Conservation (phyloP, 1,140 invertebrate genomes). For the Rhizoglyphus robini region DNA sequence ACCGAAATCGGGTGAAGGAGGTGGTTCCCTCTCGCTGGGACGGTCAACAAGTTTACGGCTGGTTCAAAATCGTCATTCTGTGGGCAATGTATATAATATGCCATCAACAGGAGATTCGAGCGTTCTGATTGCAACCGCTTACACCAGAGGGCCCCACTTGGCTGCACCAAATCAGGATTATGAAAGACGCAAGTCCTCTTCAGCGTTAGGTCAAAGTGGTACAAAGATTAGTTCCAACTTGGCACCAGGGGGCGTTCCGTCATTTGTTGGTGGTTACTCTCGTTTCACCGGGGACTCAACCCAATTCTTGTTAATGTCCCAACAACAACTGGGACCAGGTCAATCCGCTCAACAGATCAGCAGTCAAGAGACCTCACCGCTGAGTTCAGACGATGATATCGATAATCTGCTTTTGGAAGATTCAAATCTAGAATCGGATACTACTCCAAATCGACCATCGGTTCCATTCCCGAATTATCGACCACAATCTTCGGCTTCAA, state of each 20-base stretch:
- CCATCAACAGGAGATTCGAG: background rate
- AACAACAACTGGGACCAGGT: background rate
- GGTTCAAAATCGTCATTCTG: conserved; percentile 7
- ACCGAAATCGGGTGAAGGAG: background rate
- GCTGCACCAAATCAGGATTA: background rate
- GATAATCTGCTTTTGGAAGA: conserved; percentile 1
- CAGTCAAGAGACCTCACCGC: background rate
- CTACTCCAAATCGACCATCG: background rate
- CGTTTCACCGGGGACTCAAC: background rate
- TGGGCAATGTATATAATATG: conserved; percentile 3
- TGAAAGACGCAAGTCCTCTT: conserved; percentile 10
- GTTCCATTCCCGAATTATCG: background rate
- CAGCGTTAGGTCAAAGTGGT: conserved; percentile 13
- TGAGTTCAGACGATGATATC: conserved; percentile 7
- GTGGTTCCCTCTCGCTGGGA: background rate
- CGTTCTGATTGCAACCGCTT: background rate
- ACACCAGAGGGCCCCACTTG: background rate
- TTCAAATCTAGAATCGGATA: background rate
- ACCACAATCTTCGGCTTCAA: background rate
- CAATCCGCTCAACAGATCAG: background rate
- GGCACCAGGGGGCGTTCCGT: background rate
- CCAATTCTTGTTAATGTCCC: background rate
- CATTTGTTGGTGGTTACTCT: background rate
- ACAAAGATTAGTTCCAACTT: background rate
- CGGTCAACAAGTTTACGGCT: conserved; percentile 10